These are phyloP conservation scores for Trididemnum nubilum DNA, from an alignment of 23 tunicate genomes.

Conservation along the genomic window DNA sequence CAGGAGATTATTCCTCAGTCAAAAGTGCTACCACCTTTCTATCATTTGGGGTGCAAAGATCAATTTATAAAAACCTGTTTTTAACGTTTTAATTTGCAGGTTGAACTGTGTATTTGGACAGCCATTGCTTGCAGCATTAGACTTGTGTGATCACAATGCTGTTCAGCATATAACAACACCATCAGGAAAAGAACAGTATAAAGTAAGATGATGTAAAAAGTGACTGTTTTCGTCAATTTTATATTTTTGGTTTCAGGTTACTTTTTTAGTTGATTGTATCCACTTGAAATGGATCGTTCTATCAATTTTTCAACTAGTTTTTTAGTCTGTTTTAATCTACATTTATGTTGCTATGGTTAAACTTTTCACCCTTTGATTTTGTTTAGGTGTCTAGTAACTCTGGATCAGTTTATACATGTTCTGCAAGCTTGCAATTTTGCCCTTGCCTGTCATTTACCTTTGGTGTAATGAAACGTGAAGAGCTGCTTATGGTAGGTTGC, in stretches of 20 bases:
- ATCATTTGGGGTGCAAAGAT: too few relatives aligned
- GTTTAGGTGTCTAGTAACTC: conserved; percentile 65
- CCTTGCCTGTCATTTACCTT: conserved; percentile 86
- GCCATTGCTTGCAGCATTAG: conserved; percentile 73
- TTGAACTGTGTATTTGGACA: conserved; percentile 81
- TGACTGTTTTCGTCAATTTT: neutral
- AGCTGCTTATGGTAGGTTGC: conserved; percentile 70
- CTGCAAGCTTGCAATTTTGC: conserved; percentile 65
- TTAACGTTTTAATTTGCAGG: conserved; percentile 44
- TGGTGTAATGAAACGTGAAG: conserved; percentile 82
- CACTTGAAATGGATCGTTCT: too few relatives aligned
- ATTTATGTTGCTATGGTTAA: neutral
- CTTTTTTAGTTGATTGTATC: neutral
- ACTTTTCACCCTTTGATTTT: neutral
- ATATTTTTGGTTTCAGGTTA: neutral
- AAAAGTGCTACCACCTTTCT: too few relatives aligned
- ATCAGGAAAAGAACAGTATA: conserved; percentile 52
- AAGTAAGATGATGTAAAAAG: conserved; percentile 34
- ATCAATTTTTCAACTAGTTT: neutral
- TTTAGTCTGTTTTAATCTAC: neutral
- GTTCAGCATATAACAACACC: conserved; percentile 50
- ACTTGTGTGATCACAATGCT: conserved; percentile 68
- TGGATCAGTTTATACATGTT: conserved; percentile 68
- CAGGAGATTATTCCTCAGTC: too few relatives aligned
- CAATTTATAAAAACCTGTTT: too few relatives aligned